Evolutionary conservation across 2,888 invertebrate genomes (phyloP), one percentile per base, ranked within the genome.

Genomic region (Leptinotarsa juncta): DNA sequence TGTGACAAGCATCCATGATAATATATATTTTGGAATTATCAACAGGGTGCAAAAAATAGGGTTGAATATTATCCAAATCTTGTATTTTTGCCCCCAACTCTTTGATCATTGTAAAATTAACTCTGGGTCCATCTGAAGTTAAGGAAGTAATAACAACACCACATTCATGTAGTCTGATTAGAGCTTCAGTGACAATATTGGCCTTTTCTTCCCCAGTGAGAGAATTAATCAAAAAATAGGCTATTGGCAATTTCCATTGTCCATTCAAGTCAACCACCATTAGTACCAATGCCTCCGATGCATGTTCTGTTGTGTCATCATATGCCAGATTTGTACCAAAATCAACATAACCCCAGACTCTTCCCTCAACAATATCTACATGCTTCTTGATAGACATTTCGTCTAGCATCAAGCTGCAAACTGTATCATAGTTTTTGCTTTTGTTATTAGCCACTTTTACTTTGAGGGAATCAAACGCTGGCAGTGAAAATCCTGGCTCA

Each of bases 51-150:
- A 42, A 20, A 60, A 70, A 70, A 70, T 70, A 69, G 55, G 50
- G 50, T 50, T 50, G 50, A 50, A 50, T 50, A 50, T 50, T 50
- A 50, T 50, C 50, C 50, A 50, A 49, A 70, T 70, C 60, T 57
- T 20, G 32, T n/a, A 70, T 49, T 32, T 70, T 42, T 42, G 57
- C 55, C 15, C 70, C 70, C n/a, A 70, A 23, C 16, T 70, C 70
- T 42, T n/a, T 70, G 57, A 70, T 70, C 60, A 70, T 70, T 16
- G 32, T 15, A 60, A 60, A 70, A 70, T 42, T 32, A 10, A 70
- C 70, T 14, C 60, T 55, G 23, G 70, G 70, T 18, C 70, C 70
- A 70, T 62, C 70, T 60, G 57, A 70, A 15, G 60, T 70, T 48
- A 48, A 55, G 4, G 70, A 57, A 48, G 60, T 48, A 18, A 70